These are phyloP conservation scores for Heliconius hewitsoni DNA, from an alignment of 1,140 invertebrate species.

Conservation along the genomic window DNA sequence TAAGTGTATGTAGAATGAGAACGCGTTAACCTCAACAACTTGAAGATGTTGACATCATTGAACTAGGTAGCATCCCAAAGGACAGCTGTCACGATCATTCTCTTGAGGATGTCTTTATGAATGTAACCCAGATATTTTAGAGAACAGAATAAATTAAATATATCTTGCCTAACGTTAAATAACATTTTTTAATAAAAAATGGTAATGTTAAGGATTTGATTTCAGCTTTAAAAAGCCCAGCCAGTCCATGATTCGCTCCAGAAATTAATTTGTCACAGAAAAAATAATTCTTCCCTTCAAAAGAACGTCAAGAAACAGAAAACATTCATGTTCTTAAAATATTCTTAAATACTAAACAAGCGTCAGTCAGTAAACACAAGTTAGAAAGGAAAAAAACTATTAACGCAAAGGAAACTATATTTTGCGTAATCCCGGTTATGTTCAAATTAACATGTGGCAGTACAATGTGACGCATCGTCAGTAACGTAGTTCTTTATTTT, in stretches of 20 bases:
- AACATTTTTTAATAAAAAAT: too few species aligned
- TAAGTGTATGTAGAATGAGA: neutral
- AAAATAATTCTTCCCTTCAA: neutral
- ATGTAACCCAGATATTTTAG: conserved; percentile 2
- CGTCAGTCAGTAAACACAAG: neutral
- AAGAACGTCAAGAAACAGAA: neutral
- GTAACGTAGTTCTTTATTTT: neutral
- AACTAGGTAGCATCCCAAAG: neutral
- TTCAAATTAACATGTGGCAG: neutral
- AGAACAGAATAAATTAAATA: neutral
- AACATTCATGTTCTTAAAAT: neutral
- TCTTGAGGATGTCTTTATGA: conserved; percentile 6
- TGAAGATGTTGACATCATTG: neutral
- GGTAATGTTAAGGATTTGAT: too few species aligned
- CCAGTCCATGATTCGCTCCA: too few species aligned
- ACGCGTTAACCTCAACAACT: conserved; percentile 3
- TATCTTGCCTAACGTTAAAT: neutral
- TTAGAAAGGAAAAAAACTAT: conserved; percentile 2
- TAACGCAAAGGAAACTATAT: neutral
- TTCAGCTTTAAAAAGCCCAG: too few species aligned
- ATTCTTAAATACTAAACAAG: neutral
- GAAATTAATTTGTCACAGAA: too few species aligned
- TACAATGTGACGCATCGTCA: neutral
- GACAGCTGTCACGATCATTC: neutral
- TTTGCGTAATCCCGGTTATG: neutral